Evolutionary conservation across 2,888 invertebrate species (phyloP), one percentile per base, ranked within the genome.

Genomic region (Lasius platythorax): DNA sequence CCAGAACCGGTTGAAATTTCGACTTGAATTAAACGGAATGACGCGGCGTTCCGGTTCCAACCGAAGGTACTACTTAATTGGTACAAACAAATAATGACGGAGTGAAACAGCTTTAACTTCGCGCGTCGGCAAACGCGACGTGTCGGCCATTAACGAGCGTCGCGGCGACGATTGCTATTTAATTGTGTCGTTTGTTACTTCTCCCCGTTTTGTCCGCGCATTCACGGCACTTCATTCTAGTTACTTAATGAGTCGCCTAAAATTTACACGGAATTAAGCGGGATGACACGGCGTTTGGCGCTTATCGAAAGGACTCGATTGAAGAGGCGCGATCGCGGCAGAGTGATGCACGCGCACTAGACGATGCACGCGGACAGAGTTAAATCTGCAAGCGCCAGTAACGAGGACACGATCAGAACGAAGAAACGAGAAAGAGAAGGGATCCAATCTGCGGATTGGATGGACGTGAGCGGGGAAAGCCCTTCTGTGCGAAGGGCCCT

Each of bases 21-120:
- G 79, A 81, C 79, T 81, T 81, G 79, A 81, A 81, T 81, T 81
- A 81, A 81, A 81, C 72, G 79, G 79, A 81, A 81, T 81, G 79
- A 81, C 79, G 79, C 61, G 79, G 79, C 79, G 79, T 81, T 81
- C 79, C 79, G 79, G 79, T 81, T 81, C 79, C 72, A 61, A 46
- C 79, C 72, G 79, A 81, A 81, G 79, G 79, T 81, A 81, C 79
- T 81, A 81, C 79, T 81, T 81, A 81, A 81, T 81, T 81, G 79
- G 79, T 81, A 81, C 79, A 81, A 81, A 81, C 79, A 81, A 81
- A 81, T 81, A 81, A 81, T 81, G 79, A 81, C 79, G 79, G 79
- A 81, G 79, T 81, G 79, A 72, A 81, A 81, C 79, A 81, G 79
- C 79, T 81, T 81, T 81, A 72, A 81, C 79, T 81, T 72, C 46